phyloP scores from a whole-genome alignment of 2,888 invertebrate genomes.

The Stenodera caucasica region DNA sequence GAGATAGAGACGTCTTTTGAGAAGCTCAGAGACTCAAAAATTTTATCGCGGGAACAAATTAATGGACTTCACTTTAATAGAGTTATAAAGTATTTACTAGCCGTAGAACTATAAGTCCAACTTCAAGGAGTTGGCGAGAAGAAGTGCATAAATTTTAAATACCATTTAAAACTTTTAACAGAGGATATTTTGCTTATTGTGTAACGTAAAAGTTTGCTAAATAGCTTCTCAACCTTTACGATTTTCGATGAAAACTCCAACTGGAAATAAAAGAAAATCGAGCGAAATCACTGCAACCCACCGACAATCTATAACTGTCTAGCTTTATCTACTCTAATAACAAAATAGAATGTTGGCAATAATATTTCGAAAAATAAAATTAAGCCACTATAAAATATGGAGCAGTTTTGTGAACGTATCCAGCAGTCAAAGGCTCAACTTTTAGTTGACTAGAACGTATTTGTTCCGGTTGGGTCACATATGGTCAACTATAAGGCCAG shows the following conservation, averaged over 20 bases:
- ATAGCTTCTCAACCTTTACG: no score
- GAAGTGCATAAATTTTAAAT: conserved; percentile 36
- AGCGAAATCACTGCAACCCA: no score
- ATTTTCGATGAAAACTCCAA: no score
- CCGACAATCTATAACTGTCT: no score
- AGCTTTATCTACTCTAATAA: conserved; percentile 47
- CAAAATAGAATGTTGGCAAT: conserved; percentile 46
- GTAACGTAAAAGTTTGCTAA: conserved; percentile 43
- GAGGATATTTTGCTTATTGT: conserved; percentile 38
- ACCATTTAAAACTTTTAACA: conserved; percentile 39
- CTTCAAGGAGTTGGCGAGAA: conserved; percentile 25
- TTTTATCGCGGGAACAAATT: no score
- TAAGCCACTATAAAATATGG: conserved; percentile 46
- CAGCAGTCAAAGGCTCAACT: no score
- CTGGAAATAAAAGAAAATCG: no score
- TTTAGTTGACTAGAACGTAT: conserved; percentile 21
- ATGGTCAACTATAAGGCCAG: background rate
- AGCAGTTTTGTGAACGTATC: conserved; percentile 42
- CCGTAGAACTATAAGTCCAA: conserved; percentile 14
- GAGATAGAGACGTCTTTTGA: no score
- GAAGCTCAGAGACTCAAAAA: no score
- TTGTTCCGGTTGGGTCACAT: conserved; percentile 17
- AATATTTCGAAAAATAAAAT: conserved; percentile 46
- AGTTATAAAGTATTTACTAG: conserved; percentile 29
- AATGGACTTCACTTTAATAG: conserved; percentile 26